Evolutionary conservation across 1,140 invertebrate genomes (phyloP).

Genomic region (Macrobrachium nipponense): DNA sequence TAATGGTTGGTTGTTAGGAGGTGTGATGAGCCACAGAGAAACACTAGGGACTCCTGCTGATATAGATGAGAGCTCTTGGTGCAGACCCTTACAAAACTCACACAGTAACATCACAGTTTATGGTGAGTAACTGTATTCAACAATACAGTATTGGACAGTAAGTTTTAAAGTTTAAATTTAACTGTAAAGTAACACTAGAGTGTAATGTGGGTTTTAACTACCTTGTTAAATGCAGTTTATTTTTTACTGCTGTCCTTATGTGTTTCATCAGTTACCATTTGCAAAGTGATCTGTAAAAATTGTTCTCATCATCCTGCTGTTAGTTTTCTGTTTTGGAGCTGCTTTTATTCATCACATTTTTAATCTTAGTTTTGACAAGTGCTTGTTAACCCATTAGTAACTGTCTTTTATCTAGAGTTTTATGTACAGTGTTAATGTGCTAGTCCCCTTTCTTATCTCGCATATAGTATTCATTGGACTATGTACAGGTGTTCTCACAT

Average conservation of each 20-base stretch:
- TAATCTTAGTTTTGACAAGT: neutral
- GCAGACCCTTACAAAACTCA: no score
- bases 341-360: neutral
- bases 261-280: conserved; percentile 18
- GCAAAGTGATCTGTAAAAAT: neutral
- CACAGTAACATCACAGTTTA: no score
- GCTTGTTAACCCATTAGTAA: neutral
- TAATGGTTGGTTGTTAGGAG: no score
- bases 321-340: no score
- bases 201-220: neutral
- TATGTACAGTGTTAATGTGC: conserved; percentile 11
- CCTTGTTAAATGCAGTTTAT: neutral
- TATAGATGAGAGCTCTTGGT: no score
- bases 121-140: no score
- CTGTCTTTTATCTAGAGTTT: conserved; percentile 15
- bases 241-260: neutral
- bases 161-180: neutral
- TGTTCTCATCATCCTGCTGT: no score
- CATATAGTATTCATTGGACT: no score
- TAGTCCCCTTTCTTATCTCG: neutral
- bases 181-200: neutral
- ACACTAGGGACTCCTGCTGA: no score
- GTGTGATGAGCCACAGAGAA: no score
- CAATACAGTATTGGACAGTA: neutral
- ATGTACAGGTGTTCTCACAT: no score